Evolutionary conservation across 2,113 vertebrate species (phyloP).

Genomic region (Lepus americanus): DNA sequence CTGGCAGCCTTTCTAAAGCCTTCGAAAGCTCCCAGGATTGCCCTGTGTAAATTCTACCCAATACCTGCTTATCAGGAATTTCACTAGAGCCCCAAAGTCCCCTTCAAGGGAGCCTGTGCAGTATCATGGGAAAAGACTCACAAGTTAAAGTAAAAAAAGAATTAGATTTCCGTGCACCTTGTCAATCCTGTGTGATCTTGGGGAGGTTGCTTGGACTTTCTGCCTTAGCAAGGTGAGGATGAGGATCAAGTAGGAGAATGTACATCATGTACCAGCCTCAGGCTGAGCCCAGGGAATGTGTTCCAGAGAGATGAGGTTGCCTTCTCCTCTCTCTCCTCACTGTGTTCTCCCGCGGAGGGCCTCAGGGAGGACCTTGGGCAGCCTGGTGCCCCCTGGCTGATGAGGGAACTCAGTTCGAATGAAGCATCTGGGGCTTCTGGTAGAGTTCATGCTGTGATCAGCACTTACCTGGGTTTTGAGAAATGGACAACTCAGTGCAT

Average conservation of each 20-base stretch:
- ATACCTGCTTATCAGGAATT: not conserved
- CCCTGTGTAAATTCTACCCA: accelerated
- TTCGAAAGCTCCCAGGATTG: not conserved
- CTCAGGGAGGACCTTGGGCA: not conserved
- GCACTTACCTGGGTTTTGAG: not conserved
- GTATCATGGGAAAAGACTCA: not conserved
- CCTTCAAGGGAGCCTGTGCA: not conserved
- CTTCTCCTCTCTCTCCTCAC: not conserved
- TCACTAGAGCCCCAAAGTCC: not conserved
- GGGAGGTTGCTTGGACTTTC: not conserved
- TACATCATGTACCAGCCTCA: accelerated
- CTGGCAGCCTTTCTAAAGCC: not conserved
- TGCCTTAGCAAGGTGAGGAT: not conserved
- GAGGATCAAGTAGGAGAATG: not conserved
- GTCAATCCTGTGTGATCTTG: not conserved
- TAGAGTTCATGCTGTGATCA: not conserved
- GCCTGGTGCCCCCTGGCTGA: not conserved
- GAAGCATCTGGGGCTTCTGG: conserved; percentile 13
- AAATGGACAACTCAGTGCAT: not conserved
- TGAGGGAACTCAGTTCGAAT: not conserved
- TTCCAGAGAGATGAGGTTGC: accelerated
- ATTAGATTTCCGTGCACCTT: not conserved
- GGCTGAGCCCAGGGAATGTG: not conserved
- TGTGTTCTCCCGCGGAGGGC: not conserved
- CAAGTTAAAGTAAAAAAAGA: not conserved